Percentiles rank a stretch among this genome's conserved stretches.
phyloP scores from a whole-genome alignment of 30 jellyfish, hydroid and myxozoan species.

The Chironex yamaguchii region DNA sequence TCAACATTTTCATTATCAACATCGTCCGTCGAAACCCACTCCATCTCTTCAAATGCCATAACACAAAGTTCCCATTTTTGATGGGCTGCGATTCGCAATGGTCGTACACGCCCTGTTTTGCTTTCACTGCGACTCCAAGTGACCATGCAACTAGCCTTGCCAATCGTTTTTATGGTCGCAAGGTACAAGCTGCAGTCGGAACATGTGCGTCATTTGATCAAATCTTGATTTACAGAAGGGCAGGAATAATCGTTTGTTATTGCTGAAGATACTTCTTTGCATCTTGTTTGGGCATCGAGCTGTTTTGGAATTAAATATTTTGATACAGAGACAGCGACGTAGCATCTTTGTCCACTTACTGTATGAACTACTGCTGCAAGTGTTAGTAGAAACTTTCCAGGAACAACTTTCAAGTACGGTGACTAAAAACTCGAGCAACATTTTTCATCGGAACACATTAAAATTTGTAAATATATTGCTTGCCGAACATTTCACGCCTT shows the following conservation, averaged over 20 bases:
- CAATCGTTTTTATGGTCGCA: neutral
- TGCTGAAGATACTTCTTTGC: slow-evolving; percentile 19
- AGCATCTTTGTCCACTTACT: neutral
- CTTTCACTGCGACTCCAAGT: neutral
- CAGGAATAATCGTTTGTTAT: slow-evolving; percentile 30
- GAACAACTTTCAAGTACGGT: neutral
- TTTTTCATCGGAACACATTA: too few species aligned
- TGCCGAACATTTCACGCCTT: neutral
- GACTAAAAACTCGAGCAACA: neutral
- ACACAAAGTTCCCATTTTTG: neutral
- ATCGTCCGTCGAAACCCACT: slow-evolving; percentile 23
- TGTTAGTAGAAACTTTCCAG: neutral
- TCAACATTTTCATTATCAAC: slow-evolving; percentile 1
- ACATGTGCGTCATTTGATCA: slow-evolving; percentile 33
- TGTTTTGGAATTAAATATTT: slow-evolving; percentile 11
- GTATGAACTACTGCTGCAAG: neutral
- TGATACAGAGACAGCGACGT: slow-evolving; percentile 6
- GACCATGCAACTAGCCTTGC: slow-evolving; percentile 12
- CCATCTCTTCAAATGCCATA: slow-evolving; percentile 9
- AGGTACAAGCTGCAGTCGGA: slow-evolving; percentile 11
- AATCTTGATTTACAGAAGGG: slow-evolving; percentile 21
- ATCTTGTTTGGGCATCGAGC: slow-evolving; percentile 37
- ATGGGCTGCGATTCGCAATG: neutral
- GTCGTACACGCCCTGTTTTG: neutral
- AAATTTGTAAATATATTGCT: neutral